phyloP scores from a whole-genome alignment of 2,113 vertebrate genomes.

The Columba janthina region DNA sequence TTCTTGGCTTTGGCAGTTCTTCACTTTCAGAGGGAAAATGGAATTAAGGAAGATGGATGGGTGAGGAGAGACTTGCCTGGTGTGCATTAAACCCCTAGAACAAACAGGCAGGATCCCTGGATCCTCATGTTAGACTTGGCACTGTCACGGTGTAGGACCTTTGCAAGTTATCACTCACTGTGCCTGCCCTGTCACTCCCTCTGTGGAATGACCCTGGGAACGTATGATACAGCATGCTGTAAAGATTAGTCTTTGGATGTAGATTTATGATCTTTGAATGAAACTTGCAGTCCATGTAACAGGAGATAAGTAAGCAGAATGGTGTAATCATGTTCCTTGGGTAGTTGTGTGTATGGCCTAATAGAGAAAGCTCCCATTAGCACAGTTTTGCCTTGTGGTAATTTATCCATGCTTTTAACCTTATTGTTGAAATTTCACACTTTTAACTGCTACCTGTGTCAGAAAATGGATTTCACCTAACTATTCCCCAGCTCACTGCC shows the following conservation, averaged over 20 bases:
- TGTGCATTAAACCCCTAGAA: not conserved
- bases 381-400: not conserved
- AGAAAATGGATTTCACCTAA: not conserved
- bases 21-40: not conserved
- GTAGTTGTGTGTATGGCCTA: not conserved
- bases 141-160: accelerated
- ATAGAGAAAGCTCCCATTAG: not conserved
- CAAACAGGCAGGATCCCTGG: not conserved
- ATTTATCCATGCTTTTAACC: not conserved
- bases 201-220: not conserved
- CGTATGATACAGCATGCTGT: not conserved
- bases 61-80: not conserved
- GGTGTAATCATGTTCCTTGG: not conserved
- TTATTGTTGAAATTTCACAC: not conserved
- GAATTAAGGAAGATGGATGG: not conserved
- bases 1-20: not conserved
- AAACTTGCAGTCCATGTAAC: not conserved
- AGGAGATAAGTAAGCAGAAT: not conserved
- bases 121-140: not conserved
- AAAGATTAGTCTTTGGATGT: not conserved
- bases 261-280: not conserved
- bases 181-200: not conserved
- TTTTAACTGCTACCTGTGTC: not conserved
- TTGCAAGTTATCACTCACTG: accelerated
- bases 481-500: not conserved